Conservation (phyloP, 2,113 vertebrate species). For the Menura novaehollandiae region DNA sequence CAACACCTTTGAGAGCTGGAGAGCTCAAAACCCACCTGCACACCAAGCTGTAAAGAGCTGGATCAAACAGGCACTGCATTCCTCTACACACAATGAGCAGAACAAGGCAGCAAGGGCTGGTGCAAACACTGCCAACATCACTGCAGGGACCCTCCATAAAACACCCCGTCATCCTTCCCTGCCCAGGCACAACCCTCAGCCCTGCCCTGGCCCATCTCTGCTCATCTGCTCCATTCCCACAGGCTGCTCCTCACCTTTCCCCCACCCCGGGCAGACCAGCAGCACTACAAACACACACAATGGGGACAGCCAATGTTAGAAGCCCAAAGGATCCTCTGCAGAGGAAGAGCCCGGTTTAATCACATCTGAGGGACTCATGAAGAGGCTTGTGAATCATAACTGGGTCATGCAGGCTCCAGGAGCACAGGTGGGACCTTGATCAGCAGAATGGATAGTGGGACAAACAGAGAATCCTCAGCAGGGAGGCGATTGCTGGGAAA, state of each 20-base stretch:
- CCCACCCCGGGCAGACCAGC: neutral
- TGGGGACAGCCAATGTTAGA: neutral
- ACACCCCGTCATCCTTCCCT: accelerated
- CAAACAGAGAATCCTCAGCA: neutral
- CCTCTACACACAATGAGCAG: accelerated
- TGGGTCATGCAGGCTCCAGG: neutral
- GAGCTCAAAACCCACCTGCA: accelerated
- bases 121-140: neutral
- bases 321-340: neutral
- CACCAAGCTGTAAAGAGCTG: accelerated
- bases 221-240: accelerated
- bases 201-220: neutral
- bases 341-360: neutral
- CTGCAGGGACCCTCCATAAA: neutral
- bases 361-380: accelerated
- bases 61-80: neutral
- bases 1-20: neutral
- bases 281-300: neutral
- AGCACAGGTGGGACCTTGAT: neutral
- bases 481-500: neutral
- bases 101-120: accelerated
- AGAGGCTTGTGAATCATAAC: neutral
- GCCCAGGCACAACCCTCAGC: accelerated
- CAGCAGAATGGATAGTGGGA: neutral
- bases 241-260: neutral